Evolutionary conservation across 2,888 invertebrate genomes (phyloP).

Genomic region (Stegana nigrithorax): DNA sequence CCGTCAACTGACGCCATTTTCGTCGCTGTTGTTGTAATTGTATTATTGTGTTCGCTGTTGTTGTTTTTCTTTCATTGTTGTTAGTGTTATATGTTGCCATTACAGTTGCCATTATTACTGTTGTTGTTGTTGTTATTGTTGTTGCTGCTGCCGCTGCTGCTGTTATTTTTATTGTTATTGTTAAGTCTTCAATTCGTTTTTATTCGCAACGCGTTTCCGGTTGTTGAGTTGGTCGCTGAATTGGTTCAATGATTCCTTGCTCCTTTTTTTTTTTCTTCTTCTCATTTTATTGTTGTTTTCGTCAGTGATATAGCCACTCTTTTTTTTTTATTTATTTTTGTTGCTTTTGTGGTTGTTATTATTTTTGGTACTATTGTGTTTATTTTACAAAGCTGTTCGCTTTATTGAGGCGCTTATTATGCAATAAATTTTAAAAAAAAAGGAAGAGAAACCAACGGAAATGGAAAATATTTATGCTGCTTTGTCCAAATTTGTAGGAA

Average conservation of each 20-base stretch:
- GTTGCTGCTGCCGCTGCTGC: background rate
- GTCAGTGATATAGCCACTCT: slow-evolving; percentile 13
- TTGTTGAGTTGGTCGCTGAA: slow-evolving; percentile 62
- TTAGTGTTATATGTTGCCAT: slow-evolving; percentile 3
- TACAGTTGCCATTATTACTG: too few species aligned
- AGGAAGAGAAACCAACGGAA: too few species aligned
- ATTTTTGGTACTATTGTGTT: slow-evolving; percentile 18
- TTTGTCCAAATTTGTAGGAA: background rate
- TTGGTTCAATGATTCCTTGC: slow-evolving; percentile 57
- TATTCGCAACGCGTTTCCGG: slow-evolving; percentile 62
- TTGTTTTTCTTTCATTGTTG: slow-evolving; percentile 28
- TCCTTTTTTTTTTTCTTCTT: slow-evolving; percentile 1
- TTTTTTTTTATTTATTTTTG: slow-evolving; percentile 32
- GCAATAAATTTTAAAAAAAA: slow-evolving; percentile 36
- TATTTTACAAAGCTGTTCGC: slow-evolving; percentile 30
- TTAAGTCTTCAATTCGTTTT: slow-evolving; percentile 60
- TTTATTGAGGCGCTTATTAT: too few species aligned
- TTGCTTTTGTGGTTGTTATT: slow-evolving; percentile 22
- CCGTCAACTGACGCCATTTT: slow-evolving; percentile 55
- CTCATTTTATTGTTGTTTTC: slow-evolving; percentile 34
- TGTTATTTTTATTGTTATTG: slow-evolving; percentile 46
- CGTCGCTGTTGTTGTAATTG: too few species aligned
- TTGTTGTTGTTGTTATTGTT: slow-evolving; percentile 11
- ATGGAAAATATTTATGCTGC: too few species aligned
- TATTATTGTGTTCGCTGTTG: slow-evolving; percentile 12